These are phyloP conservation scores for Limnephilus rhombicus DNA, from an alignment of 2,888 invertebrate species.

Conservation along the genomic window DNA sequence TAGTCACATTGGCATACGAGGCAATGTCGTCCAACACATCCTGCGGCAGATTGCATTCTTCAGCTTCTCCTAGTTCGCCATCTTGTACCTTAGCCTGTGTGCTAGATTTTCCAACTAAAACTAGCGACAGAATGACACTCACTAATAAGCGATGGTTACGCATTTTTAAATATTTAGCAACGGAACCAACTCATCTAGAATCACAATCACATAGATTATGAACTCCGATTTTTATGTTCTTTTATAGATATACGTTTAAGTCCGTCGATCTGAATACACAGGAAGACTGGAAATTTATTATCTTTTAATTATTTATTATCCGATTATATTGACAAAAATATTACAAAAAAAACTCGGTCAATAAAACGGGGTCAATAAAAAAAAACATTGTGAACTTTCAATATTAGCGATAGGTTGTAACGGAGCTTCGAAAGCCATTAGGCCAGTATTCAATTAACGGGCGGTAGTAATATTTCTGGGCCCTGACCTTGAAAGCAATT, in stretches of 20 bases:
- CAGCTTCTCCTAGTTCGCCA: not conserved
- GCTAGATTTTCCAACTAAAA: not conserved
- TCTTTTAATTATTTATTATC: not conserved
- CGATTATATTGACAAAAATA: not conserved
- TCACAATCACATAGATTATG: not conserved
- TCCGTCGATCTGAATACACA: not conserved
- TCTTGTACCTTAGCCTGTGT: not conserved
- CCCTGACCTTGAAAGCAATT: no score
- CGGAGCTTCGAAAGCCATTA: no score
- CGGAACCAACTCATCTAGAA: not conserved
- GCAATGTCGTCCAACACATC: constrained; percentile 57
- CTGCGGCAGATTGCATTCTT: constrained; percentile 56
- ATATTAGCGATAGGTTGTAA: no score
- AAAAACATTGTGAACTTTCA: no score
- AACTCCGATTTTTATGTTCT: not conserved
- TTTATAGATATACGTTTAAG: not conserved
- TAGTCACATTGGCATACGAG: constrained; percentile 53
- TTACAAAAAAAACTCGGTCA: not conserved
- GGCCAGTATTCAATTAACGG: no score
- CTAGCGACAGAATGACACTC: not conserved
- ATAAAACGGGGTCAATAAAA: no score
- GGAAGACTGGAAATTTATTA: not conserved
- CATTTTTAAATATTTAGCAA: not conserved
- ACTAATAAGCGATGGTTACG: not conserved
- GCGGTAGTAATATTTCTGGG: no score